These are phyloP conservation scores for Vanacampus margaritifer DNA, from an alignment of 2,113 vertebrate species.

Conservation along the genomic window DNA sequence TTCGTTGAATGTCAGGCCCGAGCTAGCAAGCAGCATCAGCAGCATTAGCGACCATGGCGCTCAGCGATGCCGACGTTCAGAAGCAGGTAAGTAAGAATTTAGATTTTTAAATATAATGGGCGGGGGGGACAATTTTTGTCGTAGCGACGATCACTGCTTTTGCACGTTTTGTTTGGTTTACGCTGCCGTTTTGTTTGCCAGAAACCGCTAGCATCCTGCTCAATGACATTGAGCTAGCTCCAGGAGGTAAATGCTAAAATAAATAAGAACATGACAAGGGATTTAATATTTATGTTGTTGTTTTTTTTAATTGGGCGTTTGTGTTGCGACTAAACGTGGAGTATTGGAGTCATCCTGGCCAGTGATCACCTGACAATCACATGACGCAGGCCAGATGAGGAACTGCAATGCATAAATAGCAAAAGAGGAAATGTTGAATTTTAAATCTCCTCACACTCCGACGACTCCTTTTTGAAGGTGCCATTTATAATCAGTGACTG, in stretches of 20 bases:
- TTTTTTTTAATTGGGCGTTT: background rate
- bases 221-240: constrained; percentile 53
- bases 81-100: constrained; percentile 82
- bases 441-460: background rate
- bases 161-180: fast-evolving
- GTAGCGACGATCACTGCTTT: fast-evolving
- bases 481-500: background rate
- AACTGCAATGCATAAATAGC: constrained; percentile 29
- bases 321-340: background rate
- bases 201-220: background rate
- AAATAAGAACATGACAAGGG: background rate
- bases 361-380: constrained; percentile 59
- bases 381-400: constrained; percentile 43
- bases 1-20: constrained; percentile 33
- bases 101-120: constrained; percentile 10
- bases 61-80: constrained; percentile 97
- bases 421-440: background rate
- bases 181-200: background rate
- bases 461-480: background rate
- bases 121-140: background rate
- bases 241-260: constrained; percentile 13
- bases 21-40: constrained; percentile 29
- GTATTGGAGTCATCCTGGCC: constrained; percentile 13
- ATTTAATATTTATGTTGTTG: background rate
- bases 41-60: constrained; percentile 78